Percentiles rank a stretch among this genome's conserved stretches.
phyloP scores from a whole-genome alignment of 2,888 invertebrate species.

The Neoascia interrupta region DNA sequence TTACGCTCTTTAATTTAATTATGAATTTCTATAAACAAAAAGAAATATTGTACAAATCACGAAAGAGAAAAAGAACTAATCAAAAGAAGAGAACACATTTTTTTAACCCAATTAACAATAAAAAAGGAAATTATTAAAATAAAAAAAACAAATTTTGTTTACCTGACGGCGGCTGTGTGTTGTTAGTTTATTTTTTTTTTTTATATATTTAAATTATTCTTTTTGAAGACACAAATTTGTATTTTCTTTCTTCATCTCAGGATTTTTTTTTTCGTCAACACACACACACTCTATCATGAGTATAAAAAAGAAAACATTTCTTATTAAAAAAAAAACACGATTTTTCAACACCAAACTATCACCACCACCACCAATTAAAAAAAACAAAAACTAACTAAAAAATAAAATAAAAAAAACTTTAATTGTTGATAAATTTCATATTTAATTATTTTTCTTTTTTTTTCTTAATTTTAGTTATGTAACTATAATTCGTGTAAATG shows the following conservation, averaged over 20 bases:
- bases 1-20: too few relatives aligned
- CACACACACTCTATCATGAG: conserved; percentile 24
- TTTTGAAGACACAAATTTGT: conserved; percentile 46
- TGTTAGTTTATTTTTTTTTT: conserved; percentile 40
- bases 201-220: conserved; percentile 14
- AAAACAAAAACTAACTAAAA: conserved; percentile 36
- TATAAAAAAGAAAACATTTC: conserved; percentile 38
- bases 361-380: conserved; percentile 57
- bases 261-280: conserved; percentile 40
- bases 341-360: conserved; percentile 55
- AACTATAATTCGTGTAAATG: conserved; percentile 69
- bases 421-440: conserved; percentile 66
- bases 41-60: conserved; percentile 24
- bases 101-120: conserved; percentile 31
- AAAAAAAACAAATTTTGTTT: conserved; percentile 43
- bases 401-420: conserved; percentile 27
- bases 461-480: conserved; percentile 63
- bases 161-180: conserved; percentile 59
- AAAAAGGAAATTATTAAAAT: conserved; percentile 30
- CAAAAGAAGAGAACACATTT: conserved; percentile 35
- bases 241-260: conserved; percentile 57
- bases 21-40: conserved; percentile 46
- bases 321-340: conserved; percentile 7
- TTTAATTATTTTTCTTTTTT: conserved; percentile 57
- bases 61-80: conserved; percentile 9